phyloP scores from a whole-genome alignment of 2,888 invertebrate species.

The Pomacea canaliculata region DNA sequence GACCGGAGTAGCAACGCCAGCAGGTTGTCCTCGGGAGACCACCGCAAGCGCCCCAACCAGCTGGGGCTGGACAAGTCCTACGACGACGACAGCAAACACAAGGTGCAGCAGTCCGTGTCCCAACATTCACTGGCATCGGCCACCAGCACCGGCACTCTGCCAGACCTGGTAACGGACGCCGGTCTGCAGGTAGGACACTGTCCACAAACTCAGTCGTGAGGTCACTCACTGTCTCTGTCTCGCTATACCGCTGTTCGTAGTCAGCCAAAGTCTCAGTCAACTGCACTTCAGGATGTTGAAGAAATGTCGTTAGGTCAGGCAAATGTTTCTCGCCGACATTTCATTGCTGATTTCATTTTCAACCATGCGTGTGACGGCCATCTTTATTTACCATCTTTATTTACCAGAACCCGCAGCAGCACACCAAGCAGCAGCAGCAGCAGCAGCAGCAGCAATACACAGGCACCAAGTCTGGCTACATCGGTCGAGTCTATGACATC shows the following conservation, averaged over 20 bases:
- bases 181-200: conserved; percentile 11
- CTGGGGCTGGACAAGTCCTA: conserved; percentile 52
- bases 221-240: too few relatives aligned
- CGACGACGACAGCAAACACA: conserved; percentile 35
- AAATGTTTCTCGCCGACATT: too few relatives aligned
- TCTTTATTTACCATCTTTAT: background rate
- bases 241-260: too few relatives aligned
- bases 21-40: conserved; percentile 23
- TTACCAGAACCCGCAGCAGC: background rate
- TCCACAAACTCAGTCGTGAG: background rate
- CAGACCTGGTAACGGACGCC: conserved; percentile 49
- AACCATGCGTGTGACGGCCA: too few relatives aligned
- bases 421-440: too few relatives aligned
- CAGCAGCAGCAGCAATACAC: conserved; percentile 31
- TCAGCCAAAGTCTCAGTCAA: too few relatives aligned
- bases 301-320: too few relatives aligned
- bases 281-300: too few relatives aligned
- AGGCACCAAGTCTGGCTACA: conserved; percentile 43
- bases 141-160: conserved; percentile 44
- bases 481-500: conserved; percentile 46
- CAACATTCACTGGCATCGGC: conserved; percentile 41
- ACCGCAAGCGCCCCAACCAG: conserved; percentile 45
- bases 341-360: too few relatives aligned
- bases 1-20: conserved; percentile 36
- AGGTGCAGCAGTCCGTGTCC: conserved; percentile 37